Percentiles rank a stretch among this genome's conserved stretches.
phyloP scores from a whole-genome alignment of 1,140 invertebrate species.

The Pseudomyrmex dendroicus region DNA sequence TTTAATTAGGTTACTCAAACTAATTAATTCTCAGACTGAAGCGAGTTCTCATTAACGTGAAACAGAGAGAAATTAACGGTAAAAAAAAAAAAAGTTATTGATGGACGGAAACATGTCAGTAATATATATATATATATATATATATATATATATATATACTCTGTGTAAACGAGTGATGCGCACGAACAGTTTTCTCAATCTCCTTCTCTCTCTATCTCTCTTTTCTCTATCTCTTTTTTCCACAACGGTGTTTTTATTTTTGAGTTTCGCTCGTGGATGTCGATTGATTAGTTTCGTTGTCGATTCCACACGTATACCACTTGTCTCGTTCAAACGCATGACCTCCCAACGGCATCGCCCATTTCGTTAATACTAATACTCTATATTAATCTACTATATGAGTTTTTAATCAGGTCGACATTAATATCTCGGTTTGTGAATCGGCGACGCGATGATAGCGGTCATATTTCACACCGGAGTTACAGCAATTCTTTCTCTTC shows the following conservation, averaged over 20 bases:
- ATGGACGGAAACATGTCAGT: constrained; percentile 30
- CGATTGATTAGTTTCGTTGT: constrained; percentile 71
- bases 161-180: constrained; percentile 45
- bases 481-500: neutral
- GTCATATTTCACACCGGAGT: neutral
- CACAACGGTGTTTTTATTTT: constrained; percentile 41
- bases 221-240: constrained; percentile 10
- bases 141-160: constrained; percentile 8
- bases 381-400: neutral
- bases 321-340: neutral
- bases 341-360: constrained; percentile 2
- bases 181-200: constrained; percentile 39
- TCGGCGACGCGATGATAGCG: neutral
- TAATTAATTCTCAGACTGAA: constrained; percentile 68
- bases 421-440: neutral
- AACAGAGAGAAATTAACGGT: constrained; percentile 56
- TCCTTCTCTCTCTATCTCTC: neutral
- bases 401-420: too few species aligned
- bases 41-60: constrained; percentile 59
- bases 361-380: neutral
- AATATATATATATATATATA: constrained; percentile 59
- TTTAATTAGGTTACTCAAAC: constrained; percentile 71
- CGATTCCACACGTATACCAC: constrained; percentile 40
- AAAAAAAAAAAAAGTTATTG: constrained; percentile 54
- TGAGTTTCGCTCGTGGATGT: constrained; percentile 8